Evolutionary conservation across 2,797 vertebrate species (phyloP), one percentile per base, ranked within the genome.

Genomic region (Pipistrellus pygmaeus): DNA sequence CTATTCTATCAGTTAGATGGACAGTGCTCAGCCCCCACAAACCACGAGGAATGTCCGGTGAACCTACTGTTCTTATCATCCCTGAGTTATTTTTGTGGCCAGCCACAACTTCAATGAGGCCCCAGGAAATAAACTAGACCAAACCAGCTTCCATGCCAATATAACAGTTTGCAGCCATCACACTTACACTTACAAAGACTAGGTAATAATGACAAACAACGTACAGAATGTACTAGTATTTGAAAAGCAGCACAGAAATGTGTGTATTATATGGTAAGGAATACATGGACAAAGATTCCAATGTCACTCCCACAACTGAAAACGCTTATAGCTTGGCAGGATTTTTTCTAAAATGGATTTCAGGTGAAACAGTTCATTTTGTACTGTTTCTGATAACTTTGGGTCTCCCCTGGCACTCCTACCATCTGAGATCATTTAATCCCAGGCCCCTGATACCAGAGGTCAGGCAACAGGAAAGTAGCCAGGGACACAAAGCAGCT

Each of bases 271-370:
- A 41, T 41, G 38, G 69, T 27, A 66, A 94, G 48, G 76, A 84
- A 66, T 17, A 71, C 5, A n/a, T 3, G n/a, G 3, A 73, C 30
- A 77, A 72, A 86, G 32, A 90, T 27, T 78, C 48, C 51, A 55
- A 30, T 3, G 2, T 46, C 77, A 62, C 8, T 38, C 6, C 3
- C 27, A 62, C 93, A 87, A 9, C 0, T 72, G 48, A 95, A 88
- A 92, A 57, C 14, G 46, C 62, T 23, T 57, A 38, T 64, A 25
- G 30, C 78, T 76, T 90, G 21, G 46, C 2, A 46, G 46, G 41
- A 85, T n/a, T 57, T 90, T 90, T 91, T 81, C 72, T 77, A 82
- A 92, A 83, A 78, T 21, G 11, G 38, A 75, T 82, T 87, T 88
- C 68, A 93, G 88, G 30, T 51, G 12, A 95, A 91, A 0, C 3